phyloP scores from a whole-genome alignment of 2,888 invertebrate genomes.

The Congeria kusceri region DNA sequence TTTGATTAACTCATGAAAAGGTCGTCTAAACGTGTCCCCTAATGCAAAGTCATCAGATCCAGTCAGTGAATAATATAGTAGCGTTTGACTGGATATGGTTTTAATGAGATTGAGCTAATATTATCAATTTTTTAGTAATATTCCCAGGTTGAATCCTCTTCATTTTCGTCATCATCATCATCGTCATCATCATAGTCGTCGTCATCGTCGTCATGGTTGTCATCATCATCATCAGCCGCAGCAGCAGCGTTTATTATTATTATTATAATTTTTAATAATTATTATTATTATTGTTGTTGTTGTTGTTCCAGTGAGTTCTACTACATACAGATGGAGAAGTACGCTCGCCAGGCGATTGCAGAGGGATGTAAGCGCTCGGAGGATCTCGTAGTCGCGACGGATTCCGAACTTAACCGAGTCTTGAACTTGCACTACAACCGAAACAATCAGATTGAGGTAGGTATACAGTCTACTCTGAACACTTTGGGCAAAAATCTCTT shows the following conservation, averaged over 20 bases:
- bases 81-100: no score
- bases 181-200: slow-evolving; percentile 2
- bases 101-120: no score
- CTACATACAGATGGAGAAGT: slow-evolving; percentile 99
- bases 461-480: no score
- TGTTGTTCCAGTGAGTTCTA: slow-evolving; percentile 95
- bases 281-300: no score
- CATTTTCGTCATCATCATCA: background rate
- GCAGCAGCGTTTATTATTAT: no score
- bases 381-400: slow-evolving; percentile 96
- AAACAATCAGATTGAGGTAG: slow-evolving; percentile 85
- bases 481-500: background rate
- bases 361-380: slow-evolving; percentile 97
- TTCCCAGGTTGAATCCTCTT: background rate
- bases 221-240: no score
- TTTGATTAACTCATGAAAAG: no score
- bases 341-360: slow-evolving; percentile 98
- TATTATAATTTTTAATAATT: no score
- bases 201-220: background rate
- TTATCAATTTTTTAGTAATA: no score
- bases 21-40: no score
- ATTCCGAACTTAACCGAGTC: slow-evolving; percentile 98
- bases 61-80: no score
- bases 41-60: no score
- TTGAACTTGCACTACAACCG: slow-evolving; percentile 94